These are phyloP conservation scores for Zophobas atratus DNA, from an alignment of 1,140 invertebrate species.

Conservation along the genomic window DNA sequence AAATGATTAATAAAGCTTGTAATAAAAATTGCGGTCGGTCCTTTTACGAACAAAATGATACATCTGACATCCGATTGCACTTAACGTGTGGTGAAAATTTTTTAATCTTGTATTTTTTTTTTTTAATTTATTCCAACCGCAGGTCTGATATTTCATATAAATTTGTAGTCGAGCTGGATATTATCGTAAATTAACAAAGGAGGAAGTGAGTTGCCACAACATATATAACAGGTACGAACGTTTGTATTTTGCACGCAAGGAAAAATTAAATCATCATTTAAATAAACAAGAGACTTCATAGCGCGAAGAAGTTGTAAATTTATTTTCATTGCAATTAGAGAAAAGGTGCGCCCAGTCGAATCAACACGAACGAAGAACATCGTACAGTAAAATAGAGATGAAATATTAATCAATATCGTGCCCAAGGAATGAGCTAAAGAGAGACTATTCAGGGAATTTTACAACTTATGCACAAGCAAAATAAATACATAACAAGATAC, in stretches of 20 bases:
- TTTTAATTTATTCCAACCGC: slow-evolving; percentile 9
- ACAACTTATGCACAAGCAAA: slow-evolving; percentile 39
- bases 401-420: slow-evolving; percentile 41
- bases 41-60: slow-evolving; percentile 21
- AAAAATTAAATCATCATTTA: slow-evolving; percentile 50
- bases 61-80: not conserved
- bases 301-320: slow-evolving; percentile 49
- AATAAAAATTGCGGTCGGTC: not conserved
- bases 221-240: not conserved
- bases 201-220: slow-evolving; percentile 24
- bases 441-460: slow-evolving; percentile 27
- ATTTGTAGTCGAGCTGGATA: not conserved
- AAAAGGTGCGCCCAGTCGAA: slow-evolving; percentile 43
- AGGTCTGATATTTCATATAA: slow-evolving; percentile 27
- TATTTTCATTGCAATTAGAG: slow-evolving; percentile 47
- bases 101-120: slow-evolving; percentile 3
- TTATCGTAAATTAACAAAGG: slow-evolving; percentile 33
- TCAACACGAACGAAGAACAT: slow-evolving; percentile 6
- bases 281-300: slow-evolving; percentile 47
- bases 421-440: slow-evolving; percentile 4
- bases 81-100: not conserved
- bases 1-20: slow-evolving; percentile 27
- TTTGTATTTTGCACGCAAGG: slow-evolving; percentile 37
- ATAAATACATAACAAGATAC: slow-evolving; percentile 23
- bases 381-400: slow-evolving; percentile 24